Evolutionary conservation across 2,113 vertebrate genomes (phyloP).

Genomic region (Zosterops japonicus): DNA sequence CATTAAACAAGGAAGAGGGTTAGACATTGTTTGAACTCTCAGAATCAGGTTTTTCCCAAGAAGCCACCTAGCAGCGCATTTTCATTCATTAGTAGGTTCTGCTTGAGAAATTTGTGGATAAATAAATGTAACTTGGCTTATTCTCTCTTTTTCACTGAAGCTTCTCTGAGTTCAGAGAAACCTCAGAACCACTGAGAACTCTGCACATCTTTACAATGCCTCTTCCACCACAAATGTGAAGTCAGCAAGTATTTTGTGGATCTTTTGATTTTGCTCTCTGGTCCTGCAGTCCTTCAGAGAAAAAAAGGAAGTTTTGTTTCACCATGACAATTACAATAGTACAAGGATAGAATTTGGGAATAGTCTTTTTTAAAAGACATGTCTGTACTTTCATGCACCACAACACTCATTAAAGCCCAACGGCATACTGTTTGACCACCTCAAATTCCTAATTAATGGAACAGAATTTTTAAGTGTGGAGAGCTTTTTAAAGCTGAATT

Average conservation of each 20-base stretch:
- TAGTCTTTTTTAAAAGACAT: not conserved
- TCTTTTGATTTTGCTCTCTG: not conserved
- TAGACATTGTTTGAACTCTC: not conserved
- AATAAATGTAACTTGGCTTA: not conserved
- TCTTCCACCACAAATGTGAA: not conserved
- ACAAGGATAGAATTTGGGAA: not conserved
- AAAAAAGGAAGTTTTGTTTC: not conserved
- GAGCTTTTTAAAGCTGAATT: not conserved
- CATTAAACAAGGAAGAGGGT: conserved; percentile 11
- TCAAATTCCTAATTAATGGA: not conserved
- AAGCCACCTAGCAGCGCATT: not conserved
- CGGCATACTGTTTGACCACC: not conserved
- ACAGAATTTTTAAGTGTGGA: not conserved
- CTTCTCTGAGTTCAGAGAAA: not conserved
- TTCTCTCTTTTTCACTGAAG: not conserved
- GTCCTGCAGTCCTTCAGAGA: not conserved
- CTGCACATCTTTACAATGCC: not conserved
- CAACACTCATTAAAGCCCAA: not conserved
- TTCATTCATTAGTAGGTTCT: not conserved
- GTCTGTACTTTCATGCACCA: not conserved
- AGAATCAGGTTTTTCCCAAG: not conserved
- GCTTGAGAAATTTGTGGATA: not conserved
- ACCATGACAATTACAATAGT: not conserved
- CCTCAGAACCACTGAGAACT: not conserved
- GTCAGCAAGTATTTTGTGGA: not conserved